Percentiles rank a stretch among this genome's conserved stretches.
Conservation (phyloP, 2,888 invertebrate genomes). For the Trichopoda pennipes region DNA sequence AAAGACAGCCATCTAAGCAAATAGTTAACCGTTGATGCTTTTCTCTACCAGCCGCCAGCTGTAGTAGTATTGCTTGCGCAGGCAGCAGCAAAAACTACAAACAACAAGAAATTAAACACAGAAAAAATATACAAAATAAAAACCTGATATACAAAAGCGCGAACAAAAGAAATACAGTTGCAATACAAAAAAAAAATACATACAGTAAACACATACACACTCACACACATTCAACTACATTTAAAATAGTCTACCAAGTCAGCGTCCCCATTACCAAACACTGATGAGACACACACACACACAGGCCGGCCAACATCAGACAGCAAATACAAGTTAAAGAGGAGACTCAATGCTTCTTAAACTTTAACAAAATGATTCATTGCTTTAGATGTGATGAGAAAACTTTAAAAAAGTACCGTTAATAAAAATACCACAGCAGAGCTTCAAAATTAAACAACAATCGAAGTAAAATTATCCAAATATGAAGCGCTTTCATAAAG, state of each 20-base stretch:
- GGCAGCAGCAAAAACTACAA: neutral
- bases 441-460: no score
- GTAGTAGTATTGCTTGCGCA: neutral
- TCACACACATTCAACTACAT: slow-evolving; percentile 8
- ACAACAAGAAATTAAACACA: neutral
- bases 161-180: slow-evolving; percentile 51
- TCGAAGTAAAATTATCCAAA: no score
- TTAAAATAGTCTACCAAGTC: neutral
- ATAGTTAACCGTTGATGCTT: slow-evolving; percentile 14
- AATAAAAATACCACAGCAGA: no score
- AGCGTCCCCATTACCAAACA: neutral
- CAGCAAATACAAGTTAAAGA: neutral
- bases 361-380: neutral
- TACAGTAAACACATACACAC: no score
- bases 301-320: neutral
- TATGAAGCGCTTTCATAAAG: no score
- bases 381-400: no score
- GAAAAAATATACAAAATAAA: neutral
- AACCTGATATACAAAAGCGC: slow-evolving; percentile 22
- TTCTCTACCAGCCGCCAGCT: neutral
- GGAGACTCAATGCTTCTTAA: neutral
- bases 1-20: slow-evolving; percentile 16
- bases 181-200: slow-evolving; percentile 37
- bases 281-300: neutral
- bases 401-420: no score